Percentiles rank a stretch among this genome's conserved stretches.
Conservation (phyloP, 2,888 invertebrate species). For the Xestia rhomboidea region DNA sequence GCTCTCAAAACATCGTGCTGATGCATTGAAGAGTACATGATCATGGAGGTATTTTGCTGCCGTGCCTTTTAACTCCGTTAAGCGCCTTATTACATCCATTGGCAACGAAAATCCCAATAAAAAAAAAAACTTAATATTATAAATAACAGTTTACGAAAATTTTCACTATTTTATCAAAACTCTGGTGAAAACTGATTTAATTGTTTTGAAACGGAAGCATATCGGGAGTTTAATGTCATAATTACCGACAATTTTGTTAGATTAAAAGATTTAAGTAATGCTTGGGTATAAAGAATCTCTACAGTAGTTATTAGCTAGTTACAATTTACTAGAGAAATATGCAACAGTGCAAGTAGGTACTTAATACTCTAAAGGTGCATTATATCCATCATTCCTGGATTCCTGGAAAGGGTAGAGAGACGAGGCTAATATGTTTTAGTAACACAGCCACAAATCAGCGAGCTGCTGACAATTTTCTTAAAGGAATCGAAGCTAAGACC, state of each 20-base stretch:
- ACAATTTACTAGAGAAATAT: not conserved
- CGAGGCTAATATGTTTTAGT: not conserved
- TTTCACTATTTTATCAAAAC: conserved; percentile 8
- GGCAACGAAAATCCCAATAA: no score
- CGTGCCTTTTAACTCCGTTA: no score
- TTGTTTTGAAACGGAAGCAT: conserved; percentile 31
- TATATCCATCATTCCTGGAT: not conserved
- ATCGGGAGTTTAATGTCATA: conserved; percentile 24
- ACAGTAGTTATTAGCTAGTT: not conserved
- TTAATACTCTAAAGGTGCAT: not conserved
- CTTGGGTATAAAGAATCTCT: not conserved
- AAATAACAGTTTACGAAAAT: not conserved
- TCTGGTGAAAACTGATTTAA: no score
- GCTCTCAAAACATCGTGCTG: no score
- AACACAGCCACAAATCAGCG: not conserved
- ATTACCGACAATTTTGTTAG: conserved; percentile 16
- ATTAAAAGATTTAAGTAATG: no score
- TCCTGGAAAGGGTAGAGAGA: not conserved
- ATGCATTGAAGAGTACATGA: no score
- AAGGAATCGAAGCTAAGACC: not conserved
- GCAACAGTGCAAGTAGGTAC: not conserved
- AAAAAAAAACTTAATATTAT: no score
- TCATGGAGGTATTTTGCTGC: no score
- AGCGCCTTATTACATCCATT: no score
- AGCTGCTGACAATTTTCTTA: not conserved